phyloP scores from a whole-genome alignment of 2,888 invertebrate genomes.

The Diadromus collaris region DNA sequence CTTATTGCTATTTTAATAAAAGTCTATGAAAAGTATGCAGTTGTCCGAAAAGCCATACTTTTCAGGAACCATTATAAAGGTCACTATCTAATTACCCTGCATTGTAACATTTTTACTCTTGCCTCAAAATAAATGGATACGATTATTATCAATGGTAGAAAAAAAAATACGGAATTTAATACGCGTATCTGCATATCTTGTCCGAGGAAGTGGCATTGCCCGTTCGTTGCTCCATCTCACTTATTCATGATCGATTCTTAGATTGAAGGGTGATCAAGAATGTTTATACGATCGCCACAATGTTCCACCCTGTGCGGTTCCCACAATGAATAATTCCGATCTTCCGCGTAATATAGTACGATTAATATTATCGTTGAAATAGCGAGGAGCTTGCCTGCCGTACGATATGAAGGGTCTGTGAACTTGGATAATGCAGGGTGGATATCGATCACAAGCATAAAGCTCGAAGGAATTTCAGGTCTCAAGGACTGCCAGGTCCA shows the following conservation, averaged over 20 bases:
- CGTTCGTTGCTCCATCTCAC: constrained; percentile 1
- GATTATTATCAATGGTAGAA: not conserved
- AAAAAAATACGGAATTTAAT: not conserved
- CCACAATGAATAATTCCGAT: constrained; percentile 46
- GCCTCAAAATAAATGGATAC: not conserved
- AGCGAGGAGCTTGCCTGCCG: constrained; percentile 7
- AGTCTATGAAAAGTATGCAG: no score
- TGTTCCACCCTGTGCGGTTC: constrained; percentile 31
- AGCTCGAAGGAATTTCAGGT: constrained; percentile 51
- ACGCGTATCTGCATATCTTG: constrained; percentile 7
- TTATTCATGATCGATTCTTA: constrained; percentile 45
- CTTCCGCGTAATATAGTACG: constrained; percentile 26
- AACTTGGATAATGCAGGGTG: constrained; percentile 9
- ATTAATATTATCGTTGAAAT: constrained; percentile 42
- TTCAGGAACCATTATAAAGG: no score
- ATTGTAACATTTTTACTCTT: no score
- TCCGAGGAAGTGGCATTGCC: constrained; percentile 17
- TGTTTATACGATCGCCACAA: constrained; percentile 24
- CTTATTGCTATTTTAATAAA: no score
- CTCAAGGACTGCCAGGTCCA: constrained; percentile 45
- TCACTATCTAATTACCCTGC: no score
- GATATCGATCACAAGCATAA: constrained; percentile 47
- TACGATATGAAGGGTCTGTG: constrained; percentile 25
- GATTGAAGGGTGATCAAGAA: constrained; percentile 39
- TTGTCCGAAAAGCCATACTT: no score